Percentiles rank a stretch among this genome's conserved stretches.
These are phyloP conservation scores for Eupithecia inturbata DNA, from an alignment of 2,888 invertebrate genomes.

Conservation along the genomic window DNA sequence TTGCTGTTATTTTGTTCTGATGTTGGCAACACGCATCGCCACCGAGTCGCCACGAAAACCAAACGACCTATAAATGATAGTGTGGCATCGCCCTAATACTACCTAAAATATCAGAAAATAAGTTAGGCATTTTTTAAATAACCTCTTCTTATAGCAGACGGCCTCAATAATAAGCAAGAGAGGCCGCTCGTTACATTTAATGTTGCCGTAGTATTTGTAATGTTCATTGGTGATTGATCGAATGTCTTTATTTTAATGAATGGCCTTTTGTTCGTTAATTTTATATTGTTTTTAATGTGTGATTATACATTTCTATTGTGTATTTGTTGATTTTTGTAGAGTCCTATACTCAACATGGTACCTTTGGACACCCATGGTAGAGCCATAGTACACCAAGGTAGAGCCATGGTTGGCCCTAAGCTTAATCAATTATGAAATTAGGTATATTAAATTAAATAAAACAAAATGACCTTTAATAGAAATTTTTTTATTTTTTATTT, in stretches of 20 bases:
- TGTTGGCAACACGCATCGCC: slow-evolving; percentile 1
- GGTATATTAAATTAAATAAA: no score
- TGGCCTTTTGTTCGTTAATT: slow-evolving; percentile 32
- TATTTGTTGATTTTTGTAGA: neutral
- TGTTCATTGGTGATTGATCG: slow-evolving; percentile 39
- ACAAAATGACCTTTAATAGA: no score
- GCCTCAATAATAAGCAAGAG: slow-evolving; percentile 28
- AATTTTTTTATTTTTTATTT: no score
- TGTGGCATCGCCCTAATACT: neutral
- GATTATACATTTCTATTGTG: neutral
- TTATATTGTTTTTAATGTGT: slow-evolving; percentile 7
- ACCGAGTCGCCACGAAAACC: neutral
- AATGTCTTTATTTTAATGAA: slow-evolving; percentile 29
- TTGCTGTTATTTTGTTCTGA: neutral
- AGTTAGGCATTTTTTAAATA: neutral
- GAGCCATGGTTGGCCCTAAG: no score
- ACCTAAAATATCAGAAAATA: no score
- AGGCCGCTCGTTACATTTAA: slow-evolving; percentile 33
- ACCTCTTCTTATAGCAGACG: neutral
- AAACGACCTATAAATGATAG: neutral
- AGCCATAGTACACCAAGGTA: no score
- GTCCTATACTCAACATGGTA: no score
- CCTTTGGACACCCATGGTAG: no score
- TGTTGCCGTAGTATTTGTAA: slow-evolving; percentile 44
- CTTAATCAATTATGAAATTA: no score